Base-by-base conservation (phyloP, 2,113 vertebrate genomes). In the Falcunculus frontatus region DNA sequence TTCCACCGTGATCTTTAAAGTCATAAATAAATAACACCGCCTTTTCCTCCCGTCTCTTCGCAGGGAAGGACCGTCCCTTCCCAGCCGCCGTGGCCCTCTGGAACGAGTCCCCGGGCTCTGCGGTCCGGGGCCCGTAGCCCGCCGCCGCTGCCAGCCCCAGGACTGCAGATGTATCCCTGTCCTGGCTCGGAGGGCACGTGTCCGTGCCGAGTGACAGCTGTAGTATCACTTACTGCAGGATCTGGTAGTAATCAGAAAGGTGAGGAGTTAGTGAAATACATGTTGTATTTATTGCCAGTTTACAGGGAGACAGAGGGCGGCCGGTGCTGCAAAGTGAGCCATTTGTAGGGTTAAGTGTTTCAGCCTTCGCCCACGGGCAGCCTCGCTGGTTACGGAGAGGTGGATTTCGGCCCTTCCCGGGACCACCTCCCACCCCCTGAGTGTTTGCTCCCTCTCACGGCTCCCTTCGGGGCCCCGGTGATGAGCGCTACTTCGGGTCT, bases 191-290 rank as follows among this genome's bases (percentile, higher is more conserved):
- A 32, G n/a, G 76, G 23, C 44, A 4, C 32, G 47, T 6, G 55
- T 16, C 78, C 25, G 42, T 1, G 4, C 3, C 8, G 70, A 30
- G 80, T 8, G 80, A 73, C 87, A n/a, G 84, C 77, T 75, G 84
- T 3, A 8, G 87, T 32, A 87, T 82, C 80, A 44, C 92, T 95
- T 84, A 44, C 95, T 37, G 74, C 23, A 9, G 89, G 84, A 4
- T 94, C 96, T 91, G 95, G 90, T 76, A 91, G 88, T 1, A 85
- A 93, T 94, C 92, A 91, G 94, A 46, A 83, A 96, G 95, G 94
- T 92, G 94, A 96, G 95, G 90, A 95, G 90, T 83, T 88, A 65
- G 67, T 25, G 95, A 50, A 85, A 57, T 90, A 90, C 88, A 88
- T 62, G 95, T 46, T 95, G 82, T 64, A 69, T 91, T 95, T 86